Evolutionary conservation across 1,140 invertebrate genomes (phyloP).

Genomic region (Lepidurus arcticus): DNA sequence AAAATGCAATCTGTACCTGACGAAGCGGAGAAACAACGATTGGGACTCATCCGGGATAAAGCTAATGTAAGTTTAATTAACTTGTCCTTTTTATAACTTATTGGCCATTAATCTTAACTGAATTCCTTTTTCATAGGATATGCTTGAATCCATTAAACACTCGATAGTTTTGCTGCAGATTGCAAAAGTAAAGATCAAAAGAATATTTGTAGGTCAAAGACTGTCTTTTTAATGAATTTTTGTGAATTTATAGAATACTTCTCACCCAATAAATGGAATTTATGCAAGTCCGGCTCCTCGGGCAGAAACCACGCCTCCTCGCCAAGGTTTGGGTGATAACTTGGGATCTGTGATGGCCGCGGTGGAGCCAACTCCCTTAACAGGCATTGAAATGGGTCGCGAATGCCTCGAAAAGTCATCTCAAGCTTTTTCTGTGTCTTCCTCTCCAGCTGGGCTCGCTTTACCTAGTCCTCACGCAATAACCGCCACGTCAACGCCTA

Average conservation of each 20-base stretch:
- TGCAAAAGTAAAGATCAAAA: constrained; percentile 67
- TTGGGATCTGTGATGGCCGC: constrained; percentile 28
- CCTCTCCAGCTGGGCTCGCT: not conserved
- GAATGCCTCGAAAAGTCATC: constrained; percentile 51
- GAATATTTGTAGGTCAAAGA: constrained; percentile 35
- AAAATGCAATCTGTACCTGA: constrained; percentile 59
- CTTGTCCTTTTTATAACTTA: constrained; percentile 13
- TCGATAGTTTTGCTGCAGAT: constrained; percentile 95
- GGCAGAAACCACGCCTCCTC: not conserved
- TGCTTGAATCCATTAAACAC: constrained; percentile 92
- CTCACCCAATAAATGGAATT: constrained; percentile 42
- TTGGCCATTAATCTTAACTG: constrained; percentile 11
- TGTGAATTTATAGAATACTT: constrained; percentile 37
- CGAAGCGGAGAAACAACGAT: constrained; percentile 58
- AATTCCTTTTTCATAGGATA: constrained; percentile 52
- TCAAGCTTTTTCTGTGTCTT: constrained; percentile 1
- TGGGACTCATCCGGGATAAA: constrained; percentile 47
- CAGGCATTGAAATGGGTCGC: constrained; percentile 56
- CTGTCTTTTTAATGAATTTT: not conserved
- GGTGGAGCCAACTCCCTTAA: constrained; percentile 43
- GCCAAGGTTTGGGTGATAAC: not conserved
- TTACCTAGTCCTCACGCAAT: not conserved
- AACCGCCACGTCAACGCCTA: constrained; percentile 26
- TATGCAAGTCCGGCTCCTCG: constrained; percentile 33
- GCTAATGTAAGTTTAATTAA: constrained; percentile 37